phyloP scores from a whole-genome alignment of 2,797 vertebrate species.

The Anolis apletophallus region DNA sequence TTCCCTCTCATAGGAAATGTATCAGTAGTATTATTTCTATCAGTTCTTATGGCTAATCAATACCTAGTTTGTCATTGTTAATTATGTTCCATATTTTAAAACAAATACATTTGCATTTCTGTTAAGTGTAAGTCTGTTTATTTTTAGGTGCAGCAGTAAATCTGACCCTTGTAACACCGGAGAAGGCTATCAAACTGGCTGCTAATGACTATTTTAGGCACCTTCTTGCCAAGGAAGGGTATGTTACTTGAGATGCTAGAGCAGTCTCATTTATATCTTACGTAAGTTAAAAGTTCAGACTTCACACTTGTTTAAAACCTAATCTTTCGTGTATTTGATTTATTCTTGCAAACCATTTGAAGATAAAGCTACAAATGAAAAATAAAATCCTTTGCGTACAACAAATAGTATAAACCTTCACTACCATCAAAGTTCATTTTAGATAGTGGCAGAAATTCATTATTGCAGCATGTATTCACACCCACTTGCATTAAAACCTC shows the following conservation, averaged over 20 bases:
- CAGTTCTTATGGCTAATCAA: neutral
- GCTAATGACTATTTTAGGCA: conserved; percentile 86
- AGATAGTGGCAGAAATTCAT: neutral
- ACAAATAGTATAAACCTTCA: neutral
- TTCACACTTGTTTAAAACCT: neutral
- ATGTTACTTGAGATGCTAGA: conserved; percentile 37
- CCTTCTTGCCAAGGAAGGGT: conserved; percentile 82
- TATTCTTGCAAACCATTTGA: neutral
- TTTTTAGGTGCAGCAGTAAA: conserved; percentile 85
- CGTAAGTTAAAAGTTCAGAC: neutral
- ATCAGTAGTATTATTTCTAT: neutral
- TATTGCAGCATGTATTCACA: too few relatives aligned
- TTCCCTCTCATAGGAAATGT: neutral
- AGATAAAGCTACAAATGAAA: neutral
- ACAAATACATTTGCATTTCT: neutral
- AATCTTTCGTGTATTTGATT: neutral
- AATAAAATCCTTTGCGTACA: neutral
- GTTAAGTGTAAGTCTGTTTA: conserved; percentile 18
- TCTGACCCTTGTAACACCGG: conserved; percentile 85
- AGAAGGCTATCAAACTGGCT: conserved; percentile 88
- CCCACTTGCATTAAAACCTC: neutral
- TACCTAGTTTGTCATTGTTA: neutral
- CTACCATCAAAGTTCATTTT: neutral
- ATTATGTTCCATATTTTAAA: conserved; percentile 7
- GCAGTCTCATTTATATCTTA: neutral